Percentiles rank a stretch among this genome's conserved stretches.
Conservation (phyloP, 2,113 vertebrate genomes). For the Lethenteron reissneri region DNA sequence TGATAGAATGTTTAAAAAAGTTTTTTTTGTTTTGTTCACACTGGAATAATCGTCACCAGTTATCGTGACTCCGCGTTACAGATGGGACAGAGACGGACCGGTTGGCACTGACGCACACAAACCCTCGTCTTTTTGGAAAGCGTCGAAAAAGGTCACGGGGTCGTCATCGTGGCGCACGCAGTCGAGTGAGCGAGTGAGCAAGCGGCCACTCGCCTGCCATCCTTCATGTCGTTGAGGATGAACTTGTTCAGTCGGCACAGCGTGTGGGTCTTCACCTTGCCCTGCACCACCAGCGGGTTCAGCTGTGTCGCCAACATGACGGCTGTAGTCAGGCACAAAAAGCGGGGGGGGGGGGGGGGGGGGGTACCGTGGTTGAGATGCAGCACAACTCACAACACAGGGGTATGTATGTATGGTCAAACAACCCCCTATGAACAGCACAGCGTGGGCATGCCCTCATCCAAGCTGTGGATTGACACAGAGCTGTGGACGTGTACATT, state of each 20-base stretch:
- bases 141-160: constrained; percentile 15
- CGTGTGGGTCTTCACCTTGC: constrained; percentile 36
- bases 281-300: constrained; percentile 48
- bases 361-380: too few relatives aligned
- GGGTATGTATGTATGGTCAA: too few relatives aligned
- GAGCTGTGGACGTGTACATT: too few relatives aligned
- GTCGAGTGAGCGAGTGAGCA: too few relatives aligned
- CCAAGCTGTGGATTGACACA: too few relatives aligned
- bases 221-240: constrained; percentile 73
- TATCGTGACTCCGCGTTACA: constrained; percentile 9
- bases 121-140: neutral
- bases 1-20: too few relatives aligned
- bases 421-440: too few relatives aligned
- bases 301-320: constrained; percentile 90
- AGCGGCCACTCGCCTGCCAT: constrained; percentile 32
- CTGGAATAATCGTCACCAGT: constrained; percentile 10
- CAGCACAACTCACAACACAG: too few relatives aligned
- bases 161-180: too few relatives aligned
- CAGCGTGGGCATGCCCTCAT: too few relatives aligned
- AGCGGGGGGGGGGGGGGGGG: too few relatives aligned
- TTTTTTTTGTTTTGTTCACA: neutral
- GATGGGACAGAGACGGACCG: constrained; percentile 12
- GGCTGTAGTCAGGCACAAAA: constrained; percentile 23
- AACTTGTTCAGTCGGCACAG: constrained; percentile 55
- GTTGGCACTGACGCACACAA: constrained; percentile 2